phyloP scores from a whole-genome alignment of 2,113 vertebrate genomes.

The Gila orcuttii region DNA sequence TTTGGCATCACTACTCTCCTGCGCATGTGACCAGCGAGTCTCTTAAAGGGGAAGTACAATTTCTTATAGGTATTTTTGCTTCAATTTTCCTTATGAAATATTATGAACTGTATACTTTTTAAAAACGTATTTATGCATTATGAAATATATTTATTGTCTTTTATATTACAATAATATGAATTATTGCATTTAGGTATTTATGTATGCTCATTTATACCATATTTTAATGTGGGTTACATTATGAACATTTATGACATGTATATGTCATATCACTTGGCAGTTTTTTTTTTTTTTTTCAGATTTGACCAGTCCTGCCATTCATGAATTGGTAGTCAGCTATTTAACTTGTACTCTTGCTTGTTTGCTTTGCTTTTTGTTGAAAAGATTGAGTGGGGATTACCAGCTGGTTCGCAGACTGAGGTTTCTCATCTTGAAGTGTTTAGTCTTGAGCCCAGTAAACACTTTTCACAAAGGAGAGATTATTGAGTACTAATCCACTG shows the following conservation, averaged over 20 bases:
- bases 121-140: too few species aligned
- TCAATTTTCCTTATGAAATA: too few species aligned
- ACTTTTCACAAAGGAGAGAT: constrained; percentile 51
- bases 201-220: too few species aligned
- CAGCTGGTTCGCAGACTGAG: constrained; percentile 36
- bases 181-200: too few species aligned
- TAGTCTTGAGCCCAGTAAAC: constrained; percentile 53
- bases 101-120: too few species aligned
- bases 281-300: constrained; percentile 12
- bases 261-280: neutral
- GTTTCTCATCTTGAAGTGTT: constrained; percentile 50
- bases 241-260: neutral
- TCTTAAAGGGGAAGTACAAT: too few species aligned
- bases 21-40: too few species aligned
- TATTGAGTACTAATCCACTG: constrained; percentile 53
- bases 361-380: constrained; percentile 47
- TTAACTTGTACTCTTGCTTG: neutral
- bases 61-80: too few species aligned
- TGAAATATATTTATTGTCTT: too few species aligned
- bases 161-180: too few species aligned
- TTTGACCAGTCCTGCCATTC: constrained; percentile 4
- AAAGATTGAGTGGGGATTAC: constrained; percentile 49
- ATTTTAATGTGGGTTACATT: neutral
- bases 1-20: too few species aligned
- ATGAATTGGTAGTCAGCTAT: neutral